Conservation (phyloP, 2,797 vertebrate species). For the Melopsittacus undulatus region DNA sequence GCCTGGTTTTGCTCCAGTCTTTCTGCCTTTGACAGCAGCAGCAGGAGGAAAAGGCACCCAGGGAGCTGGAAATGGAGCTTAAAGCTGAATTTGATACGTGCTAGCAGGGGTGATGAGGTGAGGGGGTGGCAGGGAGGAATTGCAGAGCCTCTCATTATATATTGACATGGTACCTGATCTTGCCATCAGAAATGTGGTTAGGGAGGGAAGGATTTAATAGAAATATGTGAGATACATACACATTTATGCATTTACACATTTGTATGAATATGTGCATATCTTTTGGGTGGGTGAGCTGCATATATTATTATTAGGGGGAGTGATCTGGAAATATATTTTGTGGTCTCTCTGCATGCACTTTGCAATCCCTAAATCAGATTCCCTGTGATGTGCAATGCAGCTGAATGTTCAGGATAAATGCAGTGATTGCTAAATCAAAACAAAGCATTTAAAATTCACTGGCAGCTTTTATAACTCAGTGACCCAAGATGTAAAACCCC, state of each 20-base stretch:
- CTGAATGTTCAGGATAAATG: conserved; percentile 28
- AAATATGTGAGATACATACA: background rate
- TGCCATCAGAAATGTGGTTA: background rate
- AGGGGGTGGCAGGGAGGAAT: background rate
- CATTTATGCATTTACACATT: background rate
- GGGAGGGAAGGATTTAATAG: background rate
- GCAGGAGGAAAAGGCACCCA: background rate
- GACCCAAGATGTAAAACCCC: conserved; percentile 1
- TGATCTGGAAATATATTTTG: background rate
- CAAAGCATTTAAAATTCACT: background rate
- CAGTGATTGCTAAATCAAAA: conserved; percentile 44
- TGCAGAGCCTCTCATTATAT: background rate
- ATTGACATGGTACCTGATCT: background rate
- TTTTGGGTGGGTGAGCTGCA: background rate
- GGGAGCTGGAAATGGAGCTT: background rate
- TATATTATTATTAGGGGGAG: background rate
- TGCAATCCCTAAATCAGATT: conserved; percentile 43
- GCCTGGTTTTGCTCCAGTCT: background rate
- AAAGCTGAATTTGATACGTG: background rate
- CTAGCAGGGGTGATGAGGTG: background rate
- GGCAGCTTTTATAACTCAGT: conserved; percentile 30
- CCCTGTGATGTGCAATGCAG: background rate
- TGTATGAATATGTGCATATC: background rate
- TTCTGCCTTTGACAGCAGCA: background rate
- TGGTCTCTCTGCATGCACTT: background rate